phyloP scores from a whole-genome alignment of 2,888 invertebrate species.

The Pristionchus entomophagus region DNA sequence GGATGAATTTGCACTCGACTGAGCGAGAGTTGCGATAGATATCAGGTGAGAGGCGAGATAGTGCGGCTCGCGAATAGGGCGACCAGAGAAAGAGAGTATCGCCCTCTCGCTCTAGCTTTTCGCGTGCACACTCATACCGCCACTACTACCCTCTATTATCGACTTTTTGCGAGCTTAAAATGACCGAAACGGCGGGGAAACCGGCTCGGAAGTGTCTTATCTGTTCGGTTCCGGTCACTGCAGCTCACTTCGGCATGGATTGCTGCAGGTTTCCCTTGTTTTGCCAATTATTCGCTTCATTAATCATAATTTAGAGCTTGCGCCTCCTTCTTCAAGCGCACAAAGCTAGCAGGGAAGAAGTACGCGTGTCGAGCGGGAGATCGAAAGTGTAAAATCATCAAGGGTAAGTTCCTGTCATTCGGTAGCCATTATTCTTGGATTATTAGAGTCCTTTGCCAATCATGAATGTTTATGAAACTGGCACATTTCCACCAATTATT shows the following conservation, averaged over 20 bases:
- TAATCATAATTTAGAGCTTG: conserved; percentile 24
- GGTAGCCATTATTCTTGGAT: too few species aligned
- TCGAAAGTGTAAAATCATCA: neutral
- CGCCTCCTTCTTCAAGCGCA: conserved; percentile 18
- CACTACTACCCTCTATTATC: too few species aligned
- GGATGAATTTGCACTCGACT: too few species aligned
- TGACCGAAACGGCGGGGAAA: neutral
- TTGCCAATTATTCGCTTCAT: too few species aligned
- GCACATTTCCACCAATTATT: too few species aligned
- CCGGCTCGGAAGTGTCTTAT: neutral
- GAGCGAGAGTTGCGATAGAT: too few species aligned
- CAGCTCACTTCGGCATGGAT: conserved; percentile 20
- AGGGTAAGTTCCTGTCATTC: neutral
- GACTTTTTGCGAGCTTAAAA: neutral
- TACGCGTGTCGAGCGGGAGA: neutral
- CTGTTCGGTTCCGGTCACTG: neutral
- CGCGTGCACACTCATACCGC: neutral
- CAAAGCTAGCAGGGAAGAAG: neutral
- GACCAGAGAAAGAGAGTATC: neutral
- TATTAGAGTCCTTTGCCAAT: too few species aligned
- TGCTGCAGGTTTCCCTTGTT: conserved; percentile 17
- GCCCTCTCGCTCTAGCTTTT: neutral
- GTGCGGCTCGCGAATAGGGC: neutral
- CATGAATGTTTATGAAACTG: too few species aligned
- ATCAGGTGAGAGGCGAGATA: neutral